A percentile compares a stretch with the other conserved stretches of the same genome.
Conservation (phyloP, 2,113 vertebrate species). For the Tupaia tana region DNA sequence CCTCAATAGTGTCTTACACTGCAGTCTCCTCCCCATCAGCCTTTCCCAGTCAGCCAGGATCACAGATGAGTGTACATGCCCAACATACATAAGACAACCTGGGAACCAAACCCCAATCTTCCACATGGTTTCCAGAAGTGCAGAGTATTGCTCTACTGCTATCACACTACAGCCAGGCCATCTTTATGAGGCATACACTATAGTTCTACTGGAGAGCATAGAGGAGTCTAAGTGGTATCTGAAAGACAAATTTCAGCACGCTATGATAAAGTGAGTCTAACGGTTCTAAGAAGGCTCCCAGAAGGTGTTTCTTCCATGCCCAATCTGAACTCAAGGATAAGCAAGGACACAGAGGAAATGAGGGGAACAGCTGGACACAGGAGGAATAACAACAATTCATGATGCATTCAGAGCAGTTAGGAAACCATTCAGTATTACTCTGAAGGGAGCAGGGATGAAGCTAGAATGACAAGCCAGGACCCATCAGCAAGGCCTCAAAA, state of each 20-base stretch:
- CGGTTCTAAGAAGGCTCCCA: not conserved
- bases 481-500: not conserved
- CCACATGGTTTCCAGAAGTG: too few species aligned
- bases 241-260: not conserved
- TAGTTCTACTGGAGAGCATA: not conserved
- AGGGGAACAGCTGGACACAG: not conserved
- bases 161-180: too few species aligned
- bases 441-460: not conserved
- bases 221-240: not conserved
- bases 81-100: too few species aligned
- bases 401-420: not conserved
- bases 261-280: not conserved
- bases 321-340: not conserved
- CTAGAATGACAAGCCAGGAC: fast-evolving
- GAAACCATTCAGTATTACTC: not conserved
- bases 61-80: too few species aligned
- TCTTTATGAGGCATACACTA: not conserved
- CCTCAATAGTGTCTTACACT: too few species aligned
- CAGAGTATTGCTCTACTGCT: too few species aligned
- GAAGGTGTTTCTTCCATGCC: not conserved
- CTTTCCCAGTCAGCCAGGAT: too few species aligned
- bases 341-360: not conserved
- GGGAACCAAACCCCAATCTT: too few species aligned
- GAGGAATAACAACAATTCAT: not conserved
- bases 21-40: too few species aligned